These are phyloP conservation scores for Onychomys arenicola DNA, from an alignment of 2,797 vertebrate species.

Conservation along the genomic window DNA sequence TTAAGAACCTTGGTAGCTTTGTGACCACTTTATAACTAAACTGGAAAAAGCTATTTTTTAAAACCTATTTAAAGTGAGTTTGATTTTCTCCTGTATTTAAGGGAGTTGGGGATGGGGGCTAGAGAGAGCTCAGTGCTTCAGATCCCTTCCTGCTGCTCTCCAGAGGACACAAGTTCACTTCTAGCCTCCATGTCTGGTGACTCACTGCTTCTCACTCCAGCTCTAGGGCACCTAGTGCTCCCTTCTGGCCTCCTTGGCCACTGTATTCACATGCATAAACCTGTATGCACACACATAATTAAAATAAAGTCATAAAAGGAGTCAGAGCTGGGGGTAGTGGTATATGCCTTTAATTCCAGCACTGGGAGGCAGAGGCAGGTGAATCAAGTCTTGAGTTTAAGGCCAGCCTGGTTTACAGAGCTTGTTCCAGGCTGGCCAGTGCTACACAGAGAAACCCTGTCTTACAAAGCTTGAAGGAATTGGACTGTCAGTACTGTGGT, in stretches of 20 bases:
- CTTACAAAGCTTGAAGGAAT: not conserved
- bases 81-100: not conserved
- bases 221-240: not conserved
- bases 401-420: not conserved
- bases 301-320: not conserved
- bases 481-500: not conserved
- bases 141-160: not conserved
- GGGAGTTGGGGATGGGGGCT: not conserved
- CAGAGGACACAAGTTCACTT: not conserved
- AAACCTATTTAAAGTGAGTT: not conserved
- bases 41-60: not conserved
- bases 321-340: not conserved
- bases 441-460: not conserved
- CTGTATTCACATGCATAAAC: not conserved
- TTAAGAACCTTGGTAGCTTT: not conserved
- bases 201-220: not conserved
- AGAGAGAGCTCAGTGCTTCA: not conserved
- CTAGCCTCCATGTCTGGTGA: not conserved
- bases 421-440: not conserved
- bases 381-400: not conserved
- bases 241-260: not conserved
- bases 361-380: not conserved
- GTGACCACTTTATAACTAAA: slow-evolving; percentile 25
- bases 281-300: not conserved
- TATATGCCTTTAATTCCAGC: not conserved